These are phyloP conservation scores for Apotomis capreana DNA, from an alignment of 2,888 invertebrate species.

Conservation along the genomic window DNA sequence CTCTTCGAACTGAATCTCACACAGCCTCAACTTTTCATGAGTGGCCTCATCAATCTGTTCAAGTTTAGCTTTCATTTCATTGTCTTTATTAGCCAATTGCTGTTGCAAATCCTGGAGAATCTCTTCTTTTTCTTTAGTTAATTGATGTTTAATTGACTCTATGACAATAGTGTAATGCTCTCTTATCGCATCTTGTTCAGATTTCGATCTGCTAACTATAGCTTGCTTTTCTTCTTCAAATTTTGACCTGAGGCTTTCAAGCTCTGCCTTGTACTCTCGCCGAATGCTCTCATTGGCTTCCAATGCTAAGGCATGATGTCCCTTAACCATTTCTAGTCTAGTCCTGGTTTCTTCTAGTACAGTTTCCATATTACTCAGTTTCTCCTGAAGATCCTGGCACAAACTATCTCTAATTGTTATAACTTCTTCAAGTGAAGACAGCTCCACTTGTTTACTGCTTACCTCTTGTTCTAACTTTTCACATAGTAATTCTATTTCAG, in stretches of 20 bases:
- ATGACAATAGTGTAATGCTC: conserved; percentile 64
- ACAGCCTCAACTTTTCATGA: conserved; percentile 71
- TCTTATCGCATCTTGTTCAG: conserved; percentile 69
- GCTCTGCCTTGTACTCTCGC: conserved; percentile 75
- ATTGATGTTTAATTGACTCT: conserved; percentile 65
- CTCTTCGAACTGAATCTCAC: conserved; percentile 80
- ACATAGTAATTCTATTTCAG: conserved; percentile 65
- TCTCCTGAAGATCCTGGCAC: conserved; percentile 75
- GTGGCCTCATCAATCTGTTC: conserved; percentile 77
- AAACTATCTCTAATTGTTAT: conserved; percentile 74
- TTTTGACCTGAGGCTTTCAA: conserved; percentile 73
- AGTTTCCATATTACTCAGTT: conserved; percentile 67
- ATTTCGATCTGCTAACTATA: conserved; percentile 67
- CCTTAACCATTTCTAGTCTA: conserved; percentile 79
- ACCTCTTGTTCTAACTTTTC: conserved; percentile 71
- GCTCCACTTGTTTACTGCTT: conserved; percentile 71
- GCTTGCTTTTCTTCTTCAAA: conserved; percentile 76
- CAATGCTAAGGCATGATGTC: conserved; percentile 76
- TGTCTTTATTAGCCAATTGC: conserved; percentile 64
- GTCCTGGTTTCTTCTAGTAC: conserved; percentile 71
- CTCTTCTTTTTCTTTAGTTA: conserved; percentile 68
- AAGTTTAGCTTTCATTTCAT: conserved; percentile 76
- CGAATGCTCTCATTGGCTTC: conserved; percentile 81
- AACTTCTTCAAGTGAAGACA: conserved; percentile 72
- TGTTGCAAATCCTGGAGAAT: conserved; percentile 66